Conservation (phyloP, 1,140 invertebrate genomes). For the Sarcophaga bullata region DNA sequence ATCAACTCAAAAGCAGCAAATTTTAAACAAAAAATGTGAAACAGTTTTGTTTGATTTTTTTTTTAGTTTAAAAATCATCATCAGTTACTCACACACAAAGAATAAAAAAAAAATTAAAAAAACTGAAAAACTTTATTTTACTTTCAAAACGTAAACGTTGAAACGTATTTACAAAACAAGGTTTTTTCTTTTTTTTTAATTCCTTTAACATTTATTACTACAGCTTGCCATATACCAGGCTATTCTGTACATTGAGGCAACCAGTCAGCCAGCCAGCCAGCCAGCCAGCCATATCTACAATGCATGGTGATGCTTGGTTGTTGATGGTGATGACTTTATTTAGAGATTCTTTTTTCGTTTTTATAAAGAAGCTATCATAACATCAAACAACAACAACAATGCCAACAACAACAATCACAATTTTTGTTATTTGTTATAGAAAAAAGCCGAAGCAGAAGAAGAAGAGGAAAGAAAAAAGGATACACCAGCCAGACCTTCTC, state of each 20-base stretch:
- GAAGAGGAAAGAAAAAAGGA: neutral
- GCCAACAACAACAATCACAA: neutral
- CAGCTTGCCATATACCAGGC: no score
- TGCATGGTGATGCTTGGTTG: no score
- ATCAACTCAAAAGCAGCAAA: no score
- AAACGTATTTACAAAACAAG: slow-evolving; percentile 16
- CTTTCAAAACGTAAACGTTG: neutral
- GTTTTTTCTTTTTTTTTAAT: neutral
- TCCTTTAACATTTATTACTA: neutral
- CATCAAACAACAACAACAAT: slow-evolving; percentile 3
- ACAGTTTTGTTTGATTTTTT: neutral
- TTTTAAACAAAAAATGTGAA: neutral
- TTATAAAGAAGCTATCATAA: slow-evolving; percentile 15
- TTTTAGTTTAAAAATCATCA: neutral
- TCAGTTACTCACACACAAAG: neutral
- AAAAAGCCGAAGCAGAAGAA: neutral
- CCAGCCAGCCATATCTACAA: no score
- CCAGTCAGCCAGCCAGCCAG: no score
- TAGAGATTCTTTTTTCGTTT: neutral
- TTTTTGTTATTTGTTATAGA: neutral
- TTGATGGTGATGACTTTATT: slow-evolving; percentile 17
- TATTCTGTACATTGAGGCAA: no score
- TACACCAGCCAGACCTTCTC: neutral
- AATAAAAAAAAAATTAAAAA: neutral
- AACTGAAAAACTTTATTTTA: neutral